Evolutionary conservation across 2,113 vertebrate genomes (phyloP).

Genomic region (Papio anubis): DNA sequence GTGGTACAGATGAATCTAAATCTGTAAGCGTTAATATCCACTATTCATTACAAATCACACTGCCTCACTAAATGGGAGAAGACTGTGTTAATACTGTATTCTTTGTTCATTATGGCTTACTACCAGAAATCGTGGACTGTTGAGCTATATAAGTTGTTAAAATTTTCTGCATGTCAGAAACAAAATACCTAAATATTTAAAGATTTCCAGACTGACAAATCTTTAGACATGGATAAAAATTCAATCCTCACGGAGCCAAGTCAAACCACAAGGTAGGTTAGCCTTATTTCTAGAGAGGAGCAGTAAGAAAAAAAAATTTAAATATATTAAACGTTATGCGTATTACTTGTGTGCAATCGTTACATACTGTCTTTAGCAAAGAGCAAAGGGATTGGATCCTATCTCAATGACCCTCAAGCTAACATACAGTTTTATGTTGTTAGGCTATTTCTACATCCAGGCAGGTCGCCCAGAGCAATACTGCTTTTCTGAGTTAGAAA

Average conservation of each 20-base stretch:
- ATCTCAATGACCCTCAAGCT: conserved; percentile 27
- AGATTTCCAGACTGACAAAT: conserved; percentile 29
- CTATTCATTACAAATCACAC: conserved; percentile 41
- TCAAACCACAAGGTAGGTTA: conserved; percentile 1
- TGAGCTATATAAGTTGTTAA: conserved; percentile 21
- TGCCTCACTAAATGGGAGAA: background rate
- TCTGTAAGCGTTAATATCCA: conserved; percentile 41
- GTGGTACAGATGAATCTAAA: conserved; percentile 51
- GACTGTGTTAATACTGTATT: conserved; percentile 38
- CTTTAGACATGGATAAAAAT: conserved; percentile 40
- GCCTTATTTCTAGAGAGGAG: conserved; percentile 7
- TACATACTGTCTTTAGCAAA: conserved; percentile 46
- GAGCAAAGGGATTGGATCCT: background rate
- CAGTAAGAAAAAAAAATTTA: conserved; percentile 43
- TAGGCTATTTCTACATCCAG: conserved; percentile 40
- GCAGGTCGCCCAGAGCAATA: conserved; percentile 23
- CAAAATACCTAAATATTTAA: conserved; percentile 62
- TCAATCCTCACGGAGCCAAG: background rate
- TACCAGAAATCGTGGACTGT: conserved; percentile 23
- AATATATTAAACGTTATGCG: conserved; percentile 52
- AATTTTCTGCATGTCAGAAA: conserved; percentile 43
- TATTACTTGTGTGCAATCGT: conserved; percentile 50
- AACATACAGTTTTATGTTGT: conserved; percentile 13
- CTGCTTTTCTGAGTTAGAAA: conserved; percentile 44
- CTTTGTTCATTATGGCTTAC: conserved; percentile 47